Conservation (phyloP, 1,140 invertebrate species). For the Brachionus sp. region DNA sequence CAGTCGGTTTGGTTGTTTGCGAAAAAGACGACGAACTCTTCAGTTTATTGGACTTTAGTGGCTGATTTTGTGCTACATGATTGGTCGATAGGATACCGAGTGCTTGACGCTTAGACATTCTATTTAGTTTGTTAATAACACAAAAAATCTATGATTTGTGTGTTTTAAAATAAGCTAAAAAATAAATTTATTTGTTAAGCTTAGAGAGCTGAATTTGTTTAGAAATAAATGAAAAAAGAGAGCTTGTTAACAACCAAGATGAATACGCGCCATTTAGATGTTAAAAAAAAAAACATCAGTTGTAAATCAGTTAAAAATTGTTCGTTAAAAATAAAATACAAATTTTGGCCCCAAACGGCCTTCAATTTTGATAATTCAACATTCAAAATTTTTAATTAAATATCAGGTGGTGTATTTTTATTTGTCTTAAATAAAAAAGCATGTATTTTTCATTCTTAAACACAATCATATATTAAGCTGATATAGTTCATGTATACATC, state of each 20-base stretch:
- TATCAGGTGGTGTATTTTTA: neutral
- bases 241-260: neutral
- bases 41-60: neutral
- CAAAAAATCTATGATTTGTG: neutral
- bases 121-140: neutral
- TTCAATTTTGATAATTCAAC: neutral
- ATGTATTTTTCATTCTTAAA: no score
- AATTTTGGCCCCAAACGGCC: conserved; percentile 24
- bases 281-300: neutral
- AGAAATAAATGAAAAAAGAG: neutral
- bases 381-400: neutral
- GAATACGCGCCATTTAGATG: neutral
- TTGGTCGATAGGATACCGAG: conserved; percentile 14
- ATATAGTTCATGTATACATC: no score
- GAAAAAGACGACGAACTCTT: conserved; percentile 1
- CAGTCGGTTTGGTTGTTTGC: neutral
- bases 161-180: neutral
- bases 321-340: neutral
- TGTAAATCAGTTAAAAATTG: neutral
- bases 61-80: neutral
- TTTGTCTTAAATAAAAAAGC: neutral
- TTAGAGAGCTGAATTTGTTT: neutral
- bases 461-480: no score
- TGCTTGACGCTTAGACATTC: conserved; percentile 45
- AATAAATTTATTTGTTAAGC: neutral